Evolutionary conservation across 1,140 invertebrate genomes (phyloP).

Genomic region (Trissolcus basalis): DNA sequence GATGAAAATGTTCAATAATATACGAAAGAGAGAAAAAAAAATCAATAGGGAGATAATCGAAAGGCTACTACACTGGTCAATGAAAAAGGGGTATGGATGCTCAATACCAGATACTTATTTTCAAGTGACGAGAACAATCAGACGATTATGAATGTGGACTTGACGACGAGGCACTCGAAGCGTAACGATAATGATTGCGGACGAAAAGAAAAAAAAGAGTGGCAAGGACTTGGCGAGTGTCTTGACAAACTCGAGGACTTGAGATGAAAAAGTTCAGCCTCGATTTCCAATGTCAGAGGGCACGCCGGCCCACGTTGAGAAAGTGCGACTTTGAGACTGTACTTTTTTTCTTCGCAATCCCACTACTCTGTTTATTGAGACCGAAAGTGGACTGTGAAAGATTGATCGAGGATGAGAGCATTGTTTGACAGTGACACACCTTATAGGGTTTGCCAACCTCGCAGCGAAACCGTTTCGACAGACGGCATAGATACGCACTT

Average conservation of each 20-base stretch:
- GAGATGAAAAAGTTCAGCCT: conserved; percentile 27
- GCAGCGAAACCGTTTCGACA: conserved; percentile 3
- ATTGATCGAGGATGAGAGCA: too few species aligned
- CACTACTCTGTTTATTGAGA: neutral
- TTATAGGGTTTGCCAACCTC: neutral
- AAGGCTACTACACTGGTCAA: too few species aligned
- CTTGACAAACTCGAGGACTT: conserved; percentile 10
- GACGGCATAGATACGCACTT: conserved; percentile 11
- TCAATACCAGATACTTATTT: neutral
- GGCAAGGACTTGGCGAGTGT: neutral
- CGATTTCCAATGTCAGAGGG: conserved; percentile 28
- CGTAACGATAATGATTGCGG: conserved; percentile 17
- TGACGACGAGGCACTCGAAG: neutral
- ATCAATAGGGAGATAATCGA: too few species aligned
- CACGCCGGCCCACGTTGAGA: conserved; percentile 9
- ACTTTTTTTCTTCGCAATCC: too few species aligned
- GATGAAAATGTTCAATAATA: too few species aligned
- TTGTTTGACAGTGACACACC: too few species aligned
- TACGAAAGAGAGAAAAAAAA: too few species aligned
- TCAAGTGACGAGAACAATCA: conserved; percentile 11
- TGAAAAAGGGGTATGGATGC: neutral
- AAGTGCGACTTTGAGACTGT: conserved; percentile 5
- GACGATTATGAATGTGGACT: conserved; percentile 9
- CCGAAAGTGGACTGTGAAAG: too few species aligned
- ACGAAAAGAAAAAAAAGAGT: neutral